phyloP scores from a whole-genome alignment of 2,113 vertebrate species.

The Lagenorhynchus albirostris region DNA sequence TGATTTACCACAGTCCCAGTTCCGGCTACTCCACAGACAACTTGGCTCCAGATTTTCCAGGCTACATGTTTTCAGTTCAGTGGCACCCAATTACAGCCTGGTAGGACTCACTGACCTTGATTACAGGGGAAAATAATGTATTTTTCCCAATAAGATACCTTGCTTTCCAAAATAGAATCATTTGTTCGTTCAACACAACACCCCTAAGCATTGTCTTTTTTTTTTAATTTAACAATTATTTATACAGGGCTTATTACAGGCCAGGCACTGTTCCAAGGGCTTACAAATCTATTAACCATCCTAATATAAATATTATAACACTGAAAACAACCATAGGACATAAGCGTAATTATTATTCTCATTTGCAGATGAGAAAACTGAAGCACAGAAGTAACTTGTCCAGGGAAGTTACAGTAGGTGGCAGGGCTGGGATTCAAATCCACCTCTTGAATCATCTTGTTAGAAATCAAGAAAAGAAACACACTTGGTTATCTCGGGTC shows the following conservation, averaged over 20 bases:
- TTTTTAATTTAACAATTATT: neutral
- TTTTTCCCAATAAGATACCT: neutral
- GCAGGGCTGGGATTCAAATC: neutral
- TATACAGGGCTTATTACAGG: neutral
- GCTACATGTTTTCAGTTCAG: neutral
- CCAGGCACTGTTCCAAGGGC: neutral
- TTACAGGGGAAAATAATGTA: neutral
- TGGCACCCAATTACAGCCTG: neutral
- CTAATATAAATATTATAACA: neutral
- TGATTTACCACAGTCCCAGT: conserved; percentile 6
- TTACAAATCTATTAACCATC: neutral
- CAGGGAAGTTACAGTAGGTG: neutral
- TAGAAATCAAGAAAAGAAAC: neutral
- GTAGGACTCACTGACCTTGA: neutral
- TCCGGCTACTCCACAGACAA: neutral
- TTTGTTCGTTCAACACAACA: neutral
- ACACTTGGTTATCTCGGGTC: neutral
- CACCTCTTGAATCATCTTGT: neutral
- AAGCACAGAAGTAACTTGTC: neutral
- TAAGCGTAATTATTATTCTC: neutral
- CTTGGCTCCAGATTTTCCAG: conserved; percentile 10
- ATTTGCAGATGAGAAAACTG: neutral
- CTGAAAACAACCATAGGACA: neutral
- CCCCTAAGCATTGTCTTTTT: neutral
- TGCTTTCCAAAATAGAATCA: neutral